A percentile compares a stretch with the other conserved stretches of the same genome.
Evolutionary conservation across 2,797 vertebrate species (phyloP).

Genomic region (Sebastes diploproa): DNA sequence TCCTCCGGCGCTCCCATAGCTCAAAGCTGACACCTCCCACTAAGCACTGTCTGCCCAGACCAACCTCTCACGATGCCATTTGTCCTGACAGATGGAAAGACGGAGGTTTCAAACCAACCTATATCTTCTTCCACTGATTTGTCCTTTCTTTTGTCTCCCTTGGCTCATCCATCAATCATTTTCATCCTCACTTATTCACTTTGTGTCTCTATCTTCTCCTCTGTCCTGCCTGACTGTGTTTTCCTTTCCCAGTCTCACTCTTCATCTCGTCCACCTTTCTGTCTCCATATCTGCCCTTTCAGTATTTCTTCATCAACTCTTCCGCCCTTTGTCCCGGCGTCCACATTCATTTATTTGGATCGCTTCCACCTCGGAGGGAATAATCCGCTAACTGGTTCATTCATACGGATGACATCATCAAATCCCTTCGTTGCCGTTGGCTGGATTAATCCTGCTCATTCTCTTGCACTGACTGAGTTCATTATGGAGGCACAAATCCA

Average conservation of each 20-base stretch:
- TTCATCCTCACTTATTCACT: conserved; percentile 54
- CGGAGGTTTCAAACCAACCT: conserved; percentile 68
- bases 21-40: conserved; percentile 77
- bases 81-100: conserved; percentile 79
- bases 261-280: conserved; percentile 40
- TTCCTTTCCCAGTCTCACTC: conserved; percentile 6
- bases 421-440: conserved; percentile 82
- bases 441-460: conserved; percentile 86
- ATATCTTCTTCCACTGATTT: conserved; percentile 68
- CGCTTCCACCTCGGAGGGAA: conserved; percentile 76
- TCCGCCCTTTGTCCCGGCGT: conserved; percentile 57
- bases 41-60: conserved; percentile 70
- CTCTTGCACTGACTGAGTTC: conserved; percentile 82
- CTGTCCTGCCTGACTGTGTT: conserved; percentile 23
- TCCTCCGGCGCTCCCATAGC: conserved; percentile 74
- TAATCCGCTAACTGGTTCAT: conserved; percentile 86
- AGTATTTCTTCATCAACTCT: conserved; percentile 39
- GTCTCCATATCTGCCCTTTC: conserved; percentile 44
- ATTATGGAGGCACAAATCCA: conserved; percentile 83
- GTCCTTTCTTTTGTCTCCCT: conserved; percentile 65
- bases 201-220: conserved; percentile 44
- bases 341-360: conserved; percentile 81
- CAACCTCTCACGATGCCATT: conserved; percentile 73
- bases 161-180: conserved; percentile 72
- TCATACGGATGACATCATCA: conserved; percentile 87